A percentile compares a stretch with the other conserved stretches of the same genome.
phyloP scores from a whole-genome alignment of 2,797 vertebrate genomes.

The Lacerta agilis region DNA sequence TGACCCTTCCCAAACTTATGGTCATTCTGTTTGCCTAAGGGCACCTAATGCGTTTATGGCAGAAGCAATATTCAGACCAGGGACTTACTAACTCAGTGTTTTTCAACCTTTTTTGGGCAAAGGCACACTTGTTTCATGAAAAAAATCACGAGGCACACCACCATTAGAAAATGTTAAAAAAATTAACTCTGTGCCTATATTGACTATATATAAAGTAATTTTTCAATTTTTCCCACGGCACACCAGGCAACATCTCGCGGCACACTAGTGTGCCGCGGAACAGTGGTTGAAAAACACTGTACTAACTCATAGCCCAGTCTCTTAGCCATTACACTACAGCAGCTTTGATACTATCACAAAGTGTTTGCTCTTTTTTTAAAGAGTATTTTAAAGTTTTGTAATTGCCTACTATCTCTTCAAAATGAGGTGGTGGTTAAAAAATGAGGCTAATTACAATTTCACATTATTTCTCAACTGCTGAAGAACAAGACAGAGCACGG shows the following conservation, averaged over 20 bases:
- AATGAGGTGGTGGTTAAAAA: neutral
- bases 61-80: neutral
- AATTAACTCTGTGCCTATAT: no score
- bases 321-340: neutral
- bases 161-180: no score
- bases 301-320: neutral
- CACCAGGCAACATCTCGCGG: no score
- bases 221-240: no score
- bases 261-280: no score
- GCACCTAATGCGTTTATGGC: neutral
- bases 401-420: slow-evolving; percentile 2
- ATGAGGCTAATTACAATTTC: neutral
- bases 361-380: neutral
- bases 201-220: no score
- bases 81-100: neutral
- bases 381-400: slow-evolving; percentile 2
- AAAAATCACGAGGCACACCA: no score
- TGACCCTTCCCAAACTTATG: no score
- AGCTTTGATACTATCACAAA: slow-evolving; percentile 9
- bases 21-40: neutral
- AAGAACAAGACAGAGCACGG: neutral
- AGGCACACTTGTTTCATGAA: no score
- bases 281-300: no score
- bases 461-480: neutral
- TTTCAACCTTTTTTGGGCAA: no score